Evolutionary conservation across 2,113 vertebrate genomes (phyloP).

Genomic region (Passer domesticus): DNA sequence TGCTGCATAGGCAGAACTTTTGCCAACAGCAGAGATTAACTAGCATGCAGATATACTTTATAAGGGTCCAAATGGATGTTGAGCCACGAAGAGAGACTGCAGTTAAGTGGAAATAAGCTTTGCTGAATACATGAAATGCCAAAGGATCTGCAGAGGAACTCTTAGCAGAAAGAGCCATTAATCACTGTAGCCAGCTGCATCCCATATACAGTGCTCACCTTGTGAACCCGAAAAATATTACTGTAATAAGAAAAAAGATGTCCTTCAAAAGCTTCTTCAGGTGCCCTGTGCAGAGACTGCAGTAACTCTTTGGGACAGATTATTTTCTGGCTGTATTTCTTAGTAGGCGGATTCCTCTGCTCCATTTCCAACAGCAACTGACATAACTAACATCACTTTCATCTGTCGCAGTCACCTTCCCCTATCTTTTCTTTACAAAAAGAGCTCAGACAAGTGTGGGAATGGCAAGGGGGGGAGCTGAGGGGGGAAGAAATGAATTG

Average conservation of each 20-base stretch:
- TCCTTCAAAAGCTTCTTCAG: constrained; percentile 60
- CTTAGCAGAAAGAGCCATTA: constrained; percentile 39
- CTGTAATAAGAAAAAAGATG: constrained; percentile 58
- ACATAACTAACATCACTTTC: constrained; percentile 46
- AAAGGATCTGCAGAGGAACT: constrained; percentile 45
- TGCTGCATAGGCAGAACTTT: neutral
- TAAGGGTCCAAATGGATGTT: constrained; percentile 12
- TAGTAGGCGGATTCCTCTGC: constrained; percentile 14
- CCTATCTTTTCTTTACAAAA: constrained; percentile 16
- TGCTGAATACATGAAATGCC: constrained; percentile 54
- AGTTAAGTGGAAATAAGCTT: constrained; percentile 53
- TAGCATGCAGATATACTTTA: constrained; percentile 38
- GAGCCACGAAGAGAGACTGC: neutral
- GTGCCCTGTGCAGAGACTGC: constrained; percentile 37
- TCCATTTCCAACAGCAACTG: constrained; percentile 31
- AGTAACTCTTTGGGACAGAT: constrained; percentile 61
- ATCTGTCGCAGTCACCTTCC: constrained; percentile 41
- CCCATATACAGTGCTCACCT: constrained; percentile 43
- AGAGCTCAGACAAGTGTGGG: neutral
- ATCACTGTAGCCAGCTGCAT: constrained; percentile 60
- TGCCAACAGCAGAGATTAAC: constrained; percentile 27
- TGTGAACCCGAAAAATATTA: constrained; percentile 65
- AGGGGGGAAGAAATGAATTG: neutral
- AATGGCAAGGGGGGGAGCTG: neutral
- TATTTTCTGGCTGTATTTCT: constrained; percentile 58